A percentile compares a stretch with the other conserved stretches of the same genome.
phyloP scores from a whole-genome alignment of 2,113 vertebrate genomes.

The Redunca redunca region DNA sequence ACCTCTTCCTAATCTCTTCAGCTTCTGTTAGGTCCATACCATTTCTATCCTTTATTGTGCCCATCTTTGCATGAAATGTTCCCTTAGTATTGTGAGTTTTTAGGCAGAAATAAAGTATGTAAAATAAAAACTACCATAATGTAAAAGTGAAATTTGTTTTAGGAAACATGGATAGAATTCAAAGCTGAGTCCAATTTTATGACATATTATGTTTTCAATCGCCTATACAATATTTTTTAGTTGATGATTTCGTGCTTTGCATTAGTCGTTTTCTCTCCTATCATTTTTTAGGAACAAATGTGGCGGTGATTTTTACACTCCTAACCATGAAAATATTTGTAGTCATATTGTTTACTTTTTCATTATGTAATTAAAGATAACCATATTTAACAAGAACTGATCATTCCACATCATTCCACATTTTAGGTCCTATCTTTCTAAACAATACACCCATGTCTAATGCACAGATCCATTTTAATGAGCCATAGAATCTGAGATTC shows the following conservation, averaged over 20 bases:
- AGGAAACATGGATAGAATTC: background rate
- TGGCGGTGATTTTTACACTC: background rate
- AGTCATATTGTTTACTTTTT: background rate
- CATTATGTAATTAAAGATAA: background rate
- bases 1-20: background rate
- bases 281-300: background rate
- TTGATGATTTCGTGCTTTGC: background rate
- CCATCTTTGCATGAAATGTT: background rate
- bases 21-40: background rate
- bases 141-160: constrained; percentile 9
- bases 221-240: background rate
- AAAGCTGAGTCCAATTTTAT: background rate
- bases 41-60: background rate
- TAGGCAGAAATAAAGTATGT: background rate
- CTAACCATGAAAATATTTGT: background rate
- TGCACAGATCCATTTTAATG: background rate
- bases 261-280: background rate
- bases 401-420: background rate
- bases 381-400: background rate
- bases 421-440: background rate
- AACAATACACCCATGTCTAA: background rate
- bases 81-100: background rate
- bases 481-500: background rate
- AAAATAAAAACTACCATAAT: background rate
- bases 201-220: background rate